phyloP scores from a whole-genome alignment of 2,888 invertebrate genomes.

The Toxonevra muliebris region DNA sequence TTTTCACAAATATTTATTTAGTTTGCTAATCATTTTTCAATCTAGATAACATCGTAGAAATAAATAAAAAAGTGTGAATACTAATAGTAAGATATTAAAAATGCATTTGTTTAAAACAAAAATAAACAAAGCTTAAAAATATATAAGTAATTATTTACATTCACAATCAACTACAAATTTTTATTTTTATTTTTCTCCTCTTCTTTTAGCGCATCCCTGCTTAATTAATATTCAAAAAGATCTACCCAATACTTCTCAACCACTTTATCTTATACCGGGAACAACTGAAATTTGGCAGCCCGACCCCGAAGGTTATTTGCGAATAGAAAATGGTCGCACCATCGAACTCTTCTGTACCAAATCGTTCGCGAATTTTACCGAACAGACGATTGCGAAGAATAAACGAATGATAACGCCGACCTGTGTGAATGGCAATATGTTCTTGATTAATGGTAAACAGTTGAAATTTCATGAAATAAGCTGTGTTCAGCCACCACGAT shows the following conservation, averaged over 20 bases:
- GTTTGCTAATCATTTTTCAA: too few relatives aligned
- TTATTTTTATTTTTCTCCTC: background rate
- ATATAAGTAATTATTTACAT: too few relatives aligned
- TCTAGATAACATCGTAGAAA: too few relatives aligned
- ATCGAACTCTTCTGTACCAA: conserved; percentile 58
- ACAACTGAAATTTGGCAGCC: conserved; percentile 55
- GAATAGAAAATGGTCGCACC: conserved; percentile 48
- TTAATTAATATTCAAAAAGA: conserved; percentile 50
- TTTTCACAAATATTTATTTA: too few relatives aligned
- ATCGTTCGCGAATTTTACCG: conserved; percentile 38
- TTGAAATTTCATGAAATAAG: conserved; percentile 46
- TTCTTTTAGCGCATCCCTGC: conserved; percentile 45
- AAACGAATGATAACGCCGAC: conserved; percentile 41
- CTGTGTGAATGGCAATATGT: conserved; percentile 49
- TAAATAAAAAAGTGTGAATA: too few relatives aligned
- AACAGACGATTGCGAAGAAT: conserved; percentile 10
- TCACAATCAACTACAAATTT: too few relatives aligned
- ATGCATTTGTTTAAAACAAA: too few relatives aligned
- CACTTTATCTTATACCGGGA: conserved; percentile 67
- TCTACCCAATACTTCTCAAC: conserved; percentile 69
- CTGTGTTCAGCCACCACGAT: conserved; percentile 46
- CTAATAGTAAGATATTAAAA: too few relatives aligned
- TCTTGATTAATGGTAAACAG: conserved; percentile 44
- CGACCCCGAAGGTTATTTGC: conserved; percentile 48
- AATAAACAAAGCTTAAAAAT: too few relatives aligned